Evolutionary conservation across 2,797 vertebrate genomes (phyloP), one percentile per base, ranked within the genome.

Genomic region (Gallinago nigripennis): DNA sequence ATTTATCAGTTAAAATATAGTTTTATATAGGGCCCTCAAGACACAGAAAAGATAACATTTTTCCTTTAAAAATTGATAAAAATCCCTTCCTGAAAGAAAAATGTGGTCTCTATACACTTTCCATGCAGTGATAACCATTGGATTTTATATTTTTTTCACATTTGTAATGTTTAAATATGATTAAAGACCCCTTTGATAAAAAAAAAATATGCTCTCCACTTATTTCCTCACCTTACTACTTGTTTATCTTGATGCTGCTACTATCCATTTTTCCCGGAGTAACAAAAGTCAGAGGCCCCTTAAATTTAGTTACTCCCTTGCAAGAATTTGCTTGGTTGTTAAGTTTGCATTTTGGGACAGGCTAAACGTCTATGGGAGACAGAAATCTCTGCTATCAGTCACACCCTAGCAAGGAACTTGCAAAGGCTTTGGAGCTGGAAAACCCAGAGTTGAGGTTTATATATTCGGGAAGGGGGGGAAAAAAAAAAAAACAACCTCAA

Each of bases 381-480:
- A 28, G 23, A 79, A 79, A 82, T 45, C 6, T 33, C 41, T 68
- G 13, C 23, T 43, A 20, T 56, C 33, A 69, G 8, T 71, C 24
- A 58, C 25, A 89, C 35, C 21, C 15, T 58, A 51, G 14, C 10
- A 11, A 0, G 3, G 8, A 28, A 18, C 24, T 72, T 60, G 31
- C 9, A 50, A 81, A 70, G n/a, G 28, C 14, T 57, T 60, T 63
- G 25, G 17, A 60, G 31, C 66, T 1, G 4, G 28, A 94, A 83
- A 86, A 33, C 50, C 68, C 58, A 64, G 15, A 77, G 4, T 0
- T 76, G 43, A 82, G 33, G 33, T 54, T 82, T 75, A 63, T 57
- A 24, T 58, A 37, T 61, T 64, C 0, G 0, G 11, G n/a, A 11
- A 53, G 5, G 4, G 39, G 39, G 6, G 13, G 6, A 39, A 6